These are phyloP conservation scores for Mustela erminea DNA, from an alignment of 2,797 vertebrate species.

Conservation along the genomic window DNA sequence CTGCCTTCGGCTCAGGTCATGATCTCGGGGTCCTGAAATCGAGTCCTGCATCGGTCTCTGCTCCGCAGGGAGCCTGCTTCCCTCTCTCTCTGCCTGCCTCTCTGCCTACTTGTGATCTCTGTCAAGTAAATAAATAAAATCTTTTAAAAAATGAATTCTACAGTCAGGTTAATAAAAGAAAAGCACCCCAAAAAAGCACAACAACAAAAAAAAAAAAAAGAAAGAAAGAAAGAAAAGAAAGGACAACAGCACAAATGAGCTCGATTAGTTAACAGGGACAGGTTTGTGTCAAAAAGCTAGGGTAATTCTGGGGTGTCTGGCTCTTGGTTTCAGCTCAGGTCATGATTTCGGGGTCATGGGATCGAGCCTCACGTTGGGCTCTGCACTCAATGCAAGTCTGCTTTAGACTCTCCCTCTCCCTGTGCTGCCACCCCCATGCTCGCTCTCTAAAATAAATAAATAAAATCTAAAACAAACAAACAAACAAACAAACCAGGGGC, in stretches of 20 bases:
- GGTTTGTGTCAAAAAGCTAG: neutral
- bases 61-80: too few species aligned
- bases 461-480: too few species aligned
- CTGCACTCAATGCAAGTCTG: neutral
- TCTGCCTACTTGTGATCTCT: too few species aligned
- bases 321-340: neutral
- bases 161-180: neutral
- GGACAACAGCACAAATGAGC: neutral
- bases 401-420: neutral
- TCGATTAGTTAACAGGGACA: slow-evolving; percentile 9
- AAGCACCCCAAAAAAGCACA: neutral
- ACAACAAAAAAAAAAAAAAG: neutral
- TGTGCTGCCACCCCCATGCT: too few species aligned
- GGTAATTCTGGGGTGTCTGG: neutral
- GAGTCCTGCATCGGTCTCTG: too few species aligned
- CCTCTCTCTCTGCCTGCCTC: too few species aligned
- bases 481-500: too few species aligned
- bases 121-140: too few species aligned
- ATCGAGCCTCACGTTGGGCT: neutral
- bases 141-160: neutral
- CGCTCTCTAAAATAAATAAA: neutral
- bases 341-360: neutral
- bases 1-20: too few species aligned
- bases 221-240: neutral
- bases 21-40: too few species aligned